Evolutionary conservation across 2,888 invertebrate genomes (phyloP).

Genomic region (Sympetrum striolatum): DNA sequence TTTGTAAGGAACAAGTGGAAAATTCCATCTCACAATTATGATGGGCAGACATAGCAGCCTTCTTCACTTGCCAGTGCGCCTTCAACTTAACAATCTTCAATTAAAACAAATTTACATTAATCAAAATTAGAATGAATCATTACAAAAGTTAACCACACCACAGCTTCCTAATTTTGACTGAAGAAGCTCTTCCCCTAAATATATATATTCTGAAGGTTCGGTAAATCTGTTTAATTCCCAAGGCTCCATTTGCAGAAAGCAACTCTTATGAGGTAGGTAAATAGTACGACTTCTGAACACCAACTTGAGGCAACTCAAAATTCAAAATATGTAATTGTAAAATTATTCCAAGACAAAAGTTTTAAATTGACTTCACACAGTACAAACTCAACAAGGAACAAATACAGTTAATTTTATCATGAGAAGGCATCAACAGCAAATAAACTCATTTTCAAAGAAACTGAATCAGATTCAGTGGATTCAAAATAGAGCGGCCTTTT

Average conservation of each 20-base stretch:
- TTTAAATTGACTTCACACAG: background rate
- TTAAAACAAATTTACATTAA: no score
- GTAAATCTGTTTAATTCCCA: background rate
- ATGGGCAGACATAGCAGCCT: no score
- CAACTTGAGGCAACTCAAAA: conserved; percentile 10
- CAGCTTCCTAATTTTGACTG: background rate
- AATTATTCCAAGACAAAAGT: background rate
- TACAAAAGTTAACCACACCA: no score
- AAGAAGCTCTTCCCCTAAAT: background rate
- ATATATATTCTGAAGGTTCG: background rate
- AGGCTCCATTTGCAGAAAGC: background rate
- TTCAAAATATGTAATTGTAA: background rate
- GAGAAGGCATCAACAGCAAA: background rate
- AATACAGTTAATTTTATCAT: background rate
- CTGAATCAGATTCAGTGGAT: background rate
- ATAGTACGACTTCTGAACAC: background rate
- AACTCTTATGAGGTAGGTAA: conserved; percentile 29
- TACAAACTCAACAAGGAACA: background rate
- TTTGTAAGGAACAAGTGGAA: no score
- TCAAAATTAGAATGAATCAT: no score
- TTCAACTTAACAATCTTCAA: no score
- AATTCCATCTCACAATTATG: no score
- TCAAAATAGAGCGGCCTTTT: background rate
- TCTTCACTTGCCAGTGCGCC: no score
- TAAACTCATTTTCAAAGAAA: background rate